A percentile compares a stretch with the other conserved stretches of the same genome.
Evolutionary conservation across 2,113 vertebrate genomes (phyloP).

Genomic region (Dipodomys stephensi): DNA sequence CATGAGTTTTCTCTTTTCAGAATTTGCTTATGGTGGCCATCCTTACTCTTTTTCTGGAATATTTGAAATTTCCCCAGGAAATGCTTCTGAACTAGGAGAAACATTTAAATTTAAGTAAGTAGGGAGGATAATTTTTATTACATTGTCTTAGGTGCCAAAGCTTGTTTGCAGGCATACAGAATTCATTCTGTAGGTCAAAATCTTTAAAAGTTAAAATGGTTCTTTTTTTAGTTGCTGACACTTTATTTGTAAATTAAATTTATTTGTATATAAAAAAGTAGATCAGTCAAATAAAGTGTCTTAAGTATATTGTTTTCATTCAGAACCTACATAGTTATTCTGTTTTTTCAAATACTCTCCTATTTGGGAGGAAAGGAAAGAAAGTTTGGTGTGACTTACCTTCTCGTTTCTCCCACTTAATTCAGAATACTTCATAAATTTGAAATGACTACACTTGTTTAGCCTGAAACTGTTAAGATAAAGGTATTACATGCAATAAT

Average conservation of each 20-base stretch:
- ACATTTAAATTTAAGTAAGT: conserved; percentile 99
- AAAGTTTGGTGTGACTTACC: background rate
- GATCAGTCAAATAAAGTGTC: background rate
- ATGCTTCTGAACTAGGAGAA: conserved; percentile 97
- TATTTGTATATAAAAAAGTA: background rate
- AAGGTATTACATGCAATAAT: background rate
- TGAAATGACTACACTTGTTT: background rate
- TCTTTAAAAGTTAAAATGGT: conserved; percentile 39
- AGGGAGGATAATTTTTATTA: conserved; percentile 69
- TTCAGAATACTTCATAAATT: background rate
- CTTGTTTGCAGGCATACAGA: conserved; percentile 50
- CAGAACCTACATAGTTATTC: background rate
- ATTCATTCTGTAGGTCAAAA: conserved; percentile 26
- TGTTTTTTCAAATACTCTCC: background rate
- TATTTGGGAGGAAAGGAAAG: background rate
- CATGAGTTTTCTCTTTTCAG: conserved; percentile 88
- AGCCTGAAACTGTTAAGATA: background rate
- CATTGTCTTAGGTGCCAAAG: conserved; percentile 63
- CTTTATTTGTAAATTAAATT: conserved; percentile 43
- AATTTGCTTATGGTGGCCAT: conserved; percentile 99
- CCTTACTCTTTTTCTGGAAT: conserved; percentile 99
- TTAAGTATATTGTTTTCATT: conserved; percentile 29
- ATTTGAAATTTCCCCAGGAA: conserved; percentile 98
- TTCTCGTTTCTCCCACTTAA: conserved; percentile 36
- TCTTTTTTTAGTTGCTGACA: conserved; percentile 47